Evolutionary conservation across 1,140 invertebrate genomes (phyloP).

Genomic region (Rhizoglyphus robini): DNA sequence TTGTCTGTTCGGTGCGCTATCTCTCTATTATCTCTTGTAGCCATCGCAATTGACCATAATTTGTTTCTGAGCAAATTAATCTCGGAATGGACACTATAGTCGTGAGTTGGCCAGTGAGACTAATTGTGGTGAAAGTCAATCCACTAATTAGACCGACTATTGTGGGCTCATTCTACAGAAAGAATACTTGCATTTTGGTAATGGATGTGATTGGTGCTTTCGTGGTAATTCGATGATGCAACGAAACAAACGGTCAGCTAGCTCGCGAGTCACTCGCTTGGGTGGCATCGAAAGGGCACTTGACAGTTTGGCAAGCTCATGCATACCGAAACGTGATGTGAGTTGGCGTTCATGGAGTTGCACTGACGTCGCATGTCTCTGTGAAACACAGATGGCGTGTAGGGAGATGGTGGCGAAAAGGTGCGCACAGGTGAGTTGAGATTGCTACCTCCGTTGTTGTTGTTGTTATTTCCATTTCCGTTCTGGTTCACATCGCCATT

Average conservation of each 20-base stretch:
- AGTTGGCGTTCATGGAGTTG: slow-evolving; percentile 13
- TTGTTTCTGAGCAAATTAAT: too few relatives aligned
- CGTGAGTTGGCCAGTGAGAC: too few relatives aligned
- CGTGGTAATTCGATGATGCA: not conserved
- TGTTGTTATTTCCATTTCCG: not conserved
- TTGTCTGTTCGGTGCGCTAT: not conserved
- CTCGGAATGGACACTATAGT: too few relatives aligned
- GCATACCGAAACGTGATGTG: slow-evolving; percentile 11
- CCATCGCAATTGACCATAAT: too few relatives aligned
- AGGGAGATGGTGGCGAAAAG: slow-evolving; percentile 18
- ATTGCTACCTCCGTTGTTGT: not conserved
- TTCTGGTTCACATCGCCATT: not conserved
- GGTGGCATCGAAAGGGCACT: too few relatives aligned
- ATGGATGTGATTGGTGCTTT: slow-evolving; percentile 2
- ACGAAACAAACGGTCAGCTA: too few relatives aligned
- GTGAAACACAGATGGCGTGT: slow-evolving; percentile 17
- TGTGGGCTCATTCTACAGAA: too few relatives aligned
- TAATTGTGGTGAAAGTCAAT: too few relatives aligned
- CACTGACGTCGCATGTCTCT: slow-evolving; percentile 18
- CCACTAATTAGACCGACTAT: too few relatives aligned
- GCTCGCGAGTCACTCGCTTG: too few relatives aligned
- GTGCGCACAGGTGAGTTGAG: slow-evolving; percentile 12
- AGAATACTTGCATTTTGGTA: slow-evolving; percentile 10
- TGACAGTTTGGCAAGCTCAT: too few relatives aligned
- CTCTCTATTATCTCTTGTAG: not conserved